Evolutionary conservation across 2,113 vertebrate species (phyloP), one percentile per base, ranked within the genome.

Genomic region (Jacana jacana): DNA sequence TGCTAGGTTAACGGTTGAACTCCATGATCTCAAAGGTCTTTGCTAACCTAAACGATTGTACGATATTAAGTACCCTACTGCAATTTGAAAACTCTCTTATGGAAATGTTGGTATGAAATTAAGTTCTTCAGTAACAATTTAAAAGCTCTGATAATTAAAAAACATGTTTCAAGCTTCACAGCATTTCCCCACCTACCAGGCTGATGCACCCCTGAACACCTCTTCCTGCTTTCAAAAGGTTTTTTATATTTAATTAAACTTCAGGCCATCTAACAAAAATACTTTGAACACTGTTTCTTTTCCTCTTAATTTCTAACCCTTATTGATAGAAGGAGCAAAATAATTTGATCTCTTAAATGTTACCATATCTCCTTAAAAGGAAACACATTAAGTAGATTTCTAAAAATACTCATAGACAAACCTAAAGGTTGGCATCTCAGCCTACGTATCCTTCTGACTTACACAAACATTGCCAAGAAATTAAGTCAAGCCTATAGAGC

Each of bases 11-110:
- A 31, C 9, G 11, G 9, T 20, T 65, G 28, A 28, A 65, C 39
- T 65, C 10, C 6, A 22, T 9, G 28, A 42, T 31, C 63, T 42
- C 40, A 42, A 65, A 42, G 63, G 39, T 65, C 28, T 42, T 22
- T 65, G 31, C 39, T 30, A 65, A 42, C 19, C 28, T 42, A 65
- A 42, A 42, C 4, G 4, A 65, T 42, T 42, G 13, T 42, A 69
- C 44, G 91, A 95, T 49, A 89, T 39, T 58, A 91, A 95, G 44
- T 25, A 57, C 82, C 75, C 79, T 89, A 87, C 61, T 88, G 80
- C 76, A 86, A 79, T 42, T 90, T 84, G 13, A 84, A 96, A 78
- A 79, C 37, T 83, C 55, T 78, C 69, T 88, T 86, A 88, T 28
- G 52, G 72, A 96, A 94, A 55, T 7, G 63, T 9, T 80, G 51